Evolutionary conservation across 2,797 vertebrate genomes (phyloP).

Genomic region (Mus minutoides): DNA sequence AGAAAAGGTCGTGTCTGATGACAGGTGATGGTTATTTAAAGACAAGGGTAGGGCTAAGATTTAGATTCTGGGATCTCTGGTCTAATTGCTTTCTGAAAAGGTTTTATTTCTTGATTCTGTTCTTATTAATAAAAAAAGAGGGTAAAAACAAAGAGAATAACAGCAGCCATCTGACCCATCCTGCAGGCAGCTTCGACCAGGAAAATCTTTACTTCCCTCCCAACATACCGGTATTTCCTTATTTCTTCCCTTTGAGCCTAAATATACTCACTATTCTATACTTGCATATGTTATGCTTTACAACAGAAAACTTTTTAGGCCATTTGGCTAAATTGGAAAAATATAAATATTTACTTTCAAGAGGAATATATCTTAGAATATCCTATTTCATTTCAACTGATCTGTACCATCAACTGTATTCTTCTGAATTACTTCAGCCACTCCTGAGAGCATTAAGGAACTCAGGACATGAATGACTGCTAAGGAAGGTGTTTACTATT

Average conservation of each 20-base stretch:
- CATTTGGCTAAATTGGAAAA: conserved; percentile 31
- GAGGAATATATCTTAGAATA: conserved; percentile 4
- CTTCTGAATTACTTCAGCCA: conserved; percentile 26
- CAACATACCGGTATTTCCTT: background rate
- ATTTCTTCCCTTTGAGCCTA: background rate
- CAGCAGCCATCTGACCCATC: background rate
- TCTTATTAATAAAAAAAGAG: conserved; percentile 25
- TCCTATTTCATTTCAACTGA: conserved; percentile 25
- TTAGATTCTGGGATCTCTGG: background rate
- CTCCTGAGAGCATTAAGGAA: conserved; percentile 4
- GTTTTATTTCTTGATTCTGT: conserved; percentile 31
- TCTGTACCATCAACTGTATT: background rate
- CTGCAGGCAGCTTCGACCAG: background rate
- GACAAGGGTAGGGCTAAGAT: conserved; percentile 23
- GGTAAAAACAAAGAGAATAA: background rate
- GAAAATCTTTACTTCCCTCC: background rate
- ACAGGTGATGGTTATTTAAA: conserved; percentile 43
- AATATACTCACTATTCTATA: background rate
- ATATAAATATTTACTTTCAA: conserved; percentile 4
- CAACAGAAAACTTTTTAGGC: background rate
- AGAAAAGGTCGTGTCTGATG: background rate
- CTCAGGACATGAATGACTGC: background rate
- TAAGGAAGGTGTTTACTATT: background rate
- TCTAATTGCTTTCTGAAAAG: conserved; percentile 46
- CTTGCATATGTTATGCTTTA: background rate